Evolutionary conservation across 2,797 vertebrate genomes (phyloP), one percentile per base, ranked within the genome.

Genomic region (Orientallactaga sibirica): DNA sequence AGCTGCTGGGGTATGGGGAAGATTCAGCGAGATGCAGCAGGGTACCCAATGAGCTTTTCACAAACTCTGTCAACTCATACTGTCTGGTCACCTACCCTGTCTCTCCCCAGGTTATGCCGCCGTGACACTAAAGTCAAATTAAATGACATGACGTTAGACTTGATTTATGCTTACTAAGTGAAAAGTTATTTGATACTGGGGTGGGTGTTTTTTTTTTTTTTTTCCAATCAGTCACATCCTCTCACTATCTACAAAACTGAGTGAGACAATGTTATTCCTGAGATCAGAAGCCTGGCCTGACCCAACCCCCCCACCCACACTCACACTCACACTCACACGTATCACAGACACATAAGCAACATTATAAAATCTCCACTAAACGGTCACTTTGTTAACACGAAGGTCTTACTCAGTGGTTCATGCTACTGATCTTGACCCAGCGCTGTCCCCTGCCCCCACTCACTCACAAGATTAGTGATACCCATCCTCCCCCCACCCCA

Each of bases 381-480:
- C 16, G 55, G 16, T 58, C 15, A 12, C 55, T 16, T 14, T 58
- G 55, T 58, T 58, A 16, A 14, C 55, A 58, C 55, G 1, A 58
- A 58, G 55, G 55, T 3, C 12, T 58, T 58, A 58, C 55, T 58
- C 12, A 58, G 55, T 2, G 14, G 92, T 86, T 64, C 74, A 90
- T 81, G 66, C 16, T 15, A 82, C 86, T 90, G 48, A 73, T 62
- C 68, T 93, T 64, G 55, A 67, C 73, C 79, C 52, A 66, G 75
- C 27, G 64, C 82, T 86, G 75, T 90, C 80, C 91, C 74, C 90
- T 96, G 93, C 68, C 27, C 74, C 61, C 80, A 64, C 55, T 41
- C 90, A 92, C 93, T 95, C 90, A 91, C 9, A 5, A 87, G 95
- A 97, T 95, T 37, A 37, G 33, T 37, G 33, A 37, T 37, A 37